Base-by-base conservation (phyloP, 2,113 vertebrate species). In the Aphelocoma coerulescens region DNA sequence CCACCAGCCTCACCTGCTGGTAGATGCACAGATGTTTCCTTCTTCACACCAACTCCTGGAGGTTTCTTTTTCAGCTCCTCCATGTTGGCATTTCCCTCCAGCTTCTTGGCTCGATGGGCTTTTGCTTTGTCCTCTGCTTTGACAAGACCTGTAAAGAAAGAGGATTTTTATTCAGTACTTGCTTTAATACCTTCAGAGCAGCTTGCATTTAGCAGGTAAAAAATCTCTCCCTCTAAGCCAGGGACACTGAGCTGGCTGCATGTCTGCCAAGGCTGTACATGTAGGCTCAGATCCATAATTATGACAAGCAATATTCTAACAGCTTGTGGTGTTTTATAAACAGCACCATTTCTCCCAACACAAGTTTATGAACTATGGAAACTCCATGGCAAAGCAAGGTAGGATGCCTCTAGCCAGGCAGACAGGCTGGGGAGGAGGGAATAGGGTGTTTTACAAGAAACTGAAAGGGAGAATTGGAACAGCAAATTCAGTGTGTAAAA, bases 71-170 rank as follows among this genome's bases (percentile, higher is more conserved):
- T 98, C 67, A 97, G 79, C 7, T 99, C 99, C 43, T 99, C 98
- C 0, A 46, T 85, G 91, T 95, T 96, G 82, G 97, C 86, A 77
- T 55, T 96, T 23, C 97, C 98, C 71, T 99, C 98, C 85, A 98
- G 28, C 95, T 98, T 99, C 97, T 99, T 99, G 43, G 96, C 98
- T 44, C 99, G 98, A 44, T 98, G 98, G 22, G 98, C 98, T 93
- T 99, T 99, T 8, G 99, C 98, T 86, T 99, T 99, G 95, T 99
- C 99, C 92, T 99, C 99, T 15, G 98, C 98, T 96, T 99, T 99
- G 83, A 98, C 98, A 68, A 99, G 98, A 69, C 99, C 99, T 99
- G 92, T 12, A 26, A 65, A 54, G 22, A 41, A 54, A 92, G 33
- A 24, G 35, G 57, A 48, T 43, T 75, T 89, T 82, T 58, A 44